Evolutionary conservation across 1,140 invertebrate species (phyloP).

Genomic region (Bactericera cockerelli): DNA sequence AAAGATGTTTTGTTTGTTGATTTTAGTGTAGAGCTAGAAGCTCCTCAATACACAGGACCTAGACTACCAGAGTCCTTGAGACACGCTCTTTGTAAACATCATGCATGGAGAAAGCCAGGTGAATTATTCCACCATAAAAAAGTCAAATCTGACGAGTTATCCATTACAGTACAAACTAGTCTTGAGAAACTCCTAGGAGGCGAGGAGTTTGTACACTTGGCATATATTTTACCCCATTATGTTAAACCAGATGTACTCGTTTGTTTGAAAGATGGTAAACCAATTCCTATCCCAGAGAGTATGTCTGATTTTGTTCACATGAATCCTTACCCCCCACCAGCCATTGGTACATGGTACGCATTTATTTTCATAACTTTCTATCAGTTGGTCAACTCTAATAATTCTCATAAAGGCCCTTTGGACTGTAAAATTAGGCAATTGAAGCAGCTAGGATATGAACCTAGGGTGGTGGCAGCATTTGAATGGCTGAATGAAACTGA

Average conservation of each 20-base stretch:
- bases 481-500: not conserved
- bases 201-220: not conserved
- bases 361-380: not conserved
- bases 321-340: not conserved
- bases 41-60: not conserved
- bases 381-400: not conserved
- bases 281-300: not conserved
- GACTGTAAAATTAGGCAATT: not conserved
- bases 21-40: not conserved
- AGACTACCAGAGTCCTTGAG: not conserved
- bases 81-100: not conserved
- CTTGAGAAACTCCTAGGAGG: not conserved
- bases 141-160: not conserved
- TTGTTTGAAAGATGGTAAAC: conserved; percentile 1
- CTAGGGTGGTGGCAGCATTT: not conserved
- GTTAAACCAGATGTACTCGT: not conserved
- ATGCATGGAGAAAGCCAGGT: conserved; percentile 4
- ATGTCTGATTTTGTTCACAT: not conserved
- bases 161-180: not conserved
- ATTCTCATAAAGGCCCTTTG: not conserved
- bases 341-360: not conserved
- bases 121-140: not conserved
- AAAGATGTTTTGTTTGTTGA: not conserved
- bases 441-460: not conserved
- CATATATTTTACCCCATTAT: not conserved